Conservation (phyloP, 2,797 vertebrate genomes). For the Falco naumanni region DNA sequence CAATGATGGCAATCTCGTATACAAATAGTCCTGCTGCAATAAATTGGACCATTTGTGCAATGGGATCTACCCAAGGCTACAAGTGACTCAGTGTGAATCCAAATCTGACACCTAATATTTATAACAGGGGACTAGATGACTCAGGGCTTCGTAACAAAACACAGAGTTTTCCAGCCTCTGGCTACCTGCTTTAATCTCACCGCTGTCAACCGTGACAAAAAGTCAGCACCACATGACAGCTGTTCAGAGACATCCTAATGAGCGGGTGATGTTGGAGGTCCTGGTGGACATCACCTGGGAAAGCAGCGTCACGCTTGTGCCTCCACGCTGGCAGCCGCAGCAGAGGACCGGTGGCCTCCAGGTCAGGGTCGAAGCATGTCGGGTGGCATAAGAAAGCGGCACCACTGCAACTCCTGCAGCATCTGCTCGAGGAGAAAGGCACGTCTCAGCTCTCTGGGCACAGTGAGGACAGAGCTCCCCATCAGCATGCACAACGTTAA, state of each 20-base stretch:
- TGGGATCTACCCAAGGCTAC: constrained; percentile 15
- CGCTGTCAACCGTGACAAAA: constrained; percentile 4
- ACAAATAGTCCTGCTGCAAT: constrained; percentile 15
- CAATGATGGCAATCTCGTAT: not conserved
- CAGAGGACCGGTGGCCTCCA: fast-evolving
- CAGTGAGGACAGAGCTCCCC: not conserved
- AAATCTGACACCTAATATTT: constrained; percentile 38
- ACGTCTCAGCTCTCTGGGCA: fast-evolving
- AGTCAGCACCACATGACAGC: constrained; percentile 52
- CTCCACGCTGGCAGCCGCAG: fast-evolving
- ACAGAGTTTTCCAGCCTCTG: not conserved
- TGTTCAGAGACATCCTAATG: constrained; percentile 53
- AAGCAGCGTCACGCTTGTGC: fast-evolving
- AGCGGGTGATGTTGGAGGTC: constrained; percentile 19
- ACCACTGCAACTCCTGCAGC: not conserved
- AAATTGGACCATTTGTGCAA: constrained; percentile 23
- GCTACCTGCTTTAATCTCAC: constrained; percentile 61
- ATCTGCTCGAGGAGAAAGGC: not conserved
- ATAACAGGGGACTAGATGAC: constrained; percentile 8
- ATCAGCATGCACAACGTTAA: not conserved
- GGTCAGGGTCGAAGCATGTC: not conserved
- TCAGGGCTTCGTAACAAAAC: constrained; percentile 28
- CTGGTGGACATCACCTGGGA: not conserved
- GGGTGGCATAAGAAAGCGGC: not conserved
- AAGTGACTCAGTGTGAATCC: constrained; percentile 16